These are phyloP conservation scores for Subanguina moxae DNA, from an alignment of 1,140 invertebrate species.

Conservation along the genomic window DNA sequence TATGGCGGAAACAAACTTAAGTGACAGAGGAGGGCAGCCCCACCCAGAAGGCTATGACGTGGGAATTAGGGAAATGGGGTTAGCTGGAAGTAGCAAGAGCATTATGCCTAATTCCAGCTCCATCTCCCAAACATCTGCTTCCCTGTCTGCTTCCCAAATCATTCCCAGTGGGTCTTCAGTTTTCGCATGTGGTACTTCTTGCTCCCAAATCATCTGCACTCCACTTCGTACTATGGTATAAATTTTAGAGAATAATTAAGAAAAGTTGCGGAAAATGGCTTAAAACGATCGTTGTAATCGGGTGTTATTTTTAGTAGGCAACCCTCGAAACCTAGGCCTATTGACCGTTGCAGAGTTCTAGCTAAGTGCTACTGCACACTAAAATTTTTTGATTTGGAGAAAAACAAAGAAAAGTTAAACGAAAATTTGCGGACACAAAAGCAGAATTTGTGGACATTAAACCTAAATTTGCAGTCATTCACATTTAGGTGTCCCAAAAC, in stretches of 20 bases:
- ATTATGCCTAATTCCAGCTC: background rate
- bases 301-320: too few species aligned
- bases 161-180: constrained; percentile 12
- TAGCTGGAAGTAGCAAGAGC: background rate
- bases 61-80: background rate
- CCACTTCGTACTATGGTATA: constrained; percentile 46
- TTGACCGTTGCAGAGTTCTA: too few species aligned
- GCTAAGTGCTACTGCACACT: too few species aligned
- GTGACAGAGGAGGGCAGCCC: background rate
- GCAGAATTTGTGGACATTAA: too few species aligned
- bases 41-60: background rate
- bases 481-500: constrained; percentile 40
- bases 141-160: background rate
- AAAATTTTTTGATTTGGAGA: too few species aligned
- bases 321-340: too few species aligned
- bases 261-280: too few species aligned
- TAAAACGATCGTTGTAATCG: too few species aligned
- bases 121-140: background rate
- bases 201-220: constrained; percentile 33
- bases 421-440: too few species aligned
- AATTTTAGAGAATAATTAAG: too few species aligned
- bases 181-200: constrained; percentile 30
- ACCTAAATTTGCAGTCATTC: too few species aligned
- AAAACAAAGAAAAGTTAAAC: too few species aligned
- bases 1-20: background rate